phyloP scores from a whole-genome alignment of 2,113 vertebrate genomes.

The Albula goreensis region DNA sequence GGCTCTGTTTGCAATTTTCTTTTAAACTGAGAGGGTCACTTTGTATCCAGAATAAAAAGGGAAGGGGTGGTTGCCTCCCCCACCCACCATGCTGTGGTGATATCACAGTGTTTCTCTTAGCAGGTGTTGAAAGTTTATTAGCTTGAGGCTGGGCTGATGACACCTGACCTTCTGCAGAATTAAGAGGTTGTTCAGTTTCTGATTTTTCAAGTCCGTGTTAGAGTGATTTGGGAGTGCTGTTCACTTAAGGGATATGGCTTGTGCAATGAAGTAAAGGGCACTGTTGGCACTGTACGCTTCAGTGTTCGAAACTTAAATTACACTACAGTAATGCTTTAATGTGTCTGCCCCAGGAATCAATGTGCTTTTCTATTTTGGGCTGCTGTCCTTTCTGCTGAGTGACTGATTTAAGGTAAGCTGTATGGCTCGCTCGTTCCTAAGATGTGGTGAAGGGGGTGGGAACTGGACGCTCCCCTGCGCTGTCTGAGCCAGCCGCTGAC shows the following conservation, averaged over 20 bases:
- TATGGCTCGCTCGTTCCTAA: not conserved
- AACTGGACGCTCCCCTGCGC: not conserved
- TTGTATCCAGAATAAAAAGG: too few species aligned
- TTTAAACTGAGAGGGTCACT: too few species aligned
- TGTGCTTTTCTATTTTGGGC: conserved; percentile 6
- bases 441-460: not conserved
- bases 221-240: not conserved
- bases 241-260: not conserved
- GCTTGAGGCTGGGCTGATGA: not conserved
- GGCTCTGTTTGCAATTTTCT: too few species aligned
- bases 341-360: not conserved
- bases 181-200: too few species aligned
- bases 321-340: not conserved
- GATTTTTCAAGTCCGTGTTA: not conserved
- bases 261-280: not conserved
- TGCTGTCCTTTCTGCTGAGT: not conserved
- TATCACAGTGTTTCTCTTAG: too few species aligned
- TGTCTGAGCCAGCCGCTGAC: conserved; percentile 8
- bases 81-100: too few species aligned
- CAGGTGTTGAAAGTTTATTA: not conserved
- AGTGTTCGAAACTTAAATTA: not conserved
- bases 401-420: not conserved
- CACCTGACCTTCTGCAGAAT: too few species aligned
- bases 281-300: not conserved
- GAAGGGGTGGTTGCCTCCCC: too few species aligned